phyloP scores from a whole-genome alignment of 1,140 invertebrate species.

The Oryctes rhinoceros region DNA sequence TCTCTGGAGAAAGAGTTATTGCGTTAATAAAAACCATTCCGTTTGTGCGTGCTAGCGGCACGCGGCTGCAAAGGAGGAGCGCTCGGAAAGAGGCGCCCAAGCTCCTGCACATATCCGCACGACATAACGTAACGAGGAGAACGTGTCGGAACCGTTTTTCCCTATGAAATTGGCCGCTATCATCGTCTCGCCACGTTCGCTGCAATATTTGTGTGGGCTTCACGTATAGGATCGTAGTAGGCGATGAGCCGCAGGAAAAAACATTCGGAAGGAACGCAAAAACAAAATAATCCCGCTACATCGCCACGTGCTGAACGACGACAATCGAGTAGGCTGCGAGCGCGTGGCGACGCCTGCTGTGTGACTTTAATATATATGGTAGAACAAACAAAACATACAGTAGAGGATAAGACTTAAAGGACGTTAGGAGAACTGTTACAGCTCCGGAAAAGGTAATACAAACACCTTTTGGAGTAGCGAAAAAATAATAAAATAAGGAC shows the following conservation, averaged over 20 bases:
- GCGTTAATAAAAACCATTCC: slow-evolving; percentile 13
- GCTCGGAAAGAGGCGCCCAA: too few species aligned
- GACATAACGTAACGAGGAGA: neutral
- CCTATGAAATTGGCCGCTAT: neutral
- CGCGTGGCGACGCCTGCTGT: neutral
- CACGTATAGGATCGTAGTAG: neutral
- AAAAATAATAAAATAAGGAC: too few species aligned
- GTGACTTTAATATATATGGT: neutral
- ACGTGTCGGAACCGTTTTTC: neutral
- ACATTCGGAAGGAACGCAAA: neutral
- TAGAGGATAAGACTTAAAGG: too few species aligned
- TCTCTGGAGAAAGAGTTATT: neutral
- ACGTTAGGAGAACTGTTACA: too few species aligned
- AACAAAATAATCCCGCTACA: slow-evolving; percentile 2
- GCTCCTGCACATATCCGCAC: neutral
- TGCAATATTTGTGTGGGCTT: neutral
- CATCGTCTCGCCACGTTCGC: neutral
- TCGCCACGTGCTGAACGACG: neutral
- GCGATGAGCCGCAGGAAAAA: neutral
- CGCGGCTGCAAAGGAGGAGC: neutral
- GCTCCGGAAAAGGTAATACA: too few species aligned
- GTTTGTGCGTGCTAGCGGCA: neutral
- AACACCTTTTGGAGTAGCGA: too few species aligned
- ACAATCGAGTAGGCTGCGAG: slow-evolving; percentile 7
- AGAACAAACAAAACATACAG: too few species aligned